phyloP scores from a whole-genome alignment of 2,888 invertebrate genomes.

The Allacma fusca region DNA sequence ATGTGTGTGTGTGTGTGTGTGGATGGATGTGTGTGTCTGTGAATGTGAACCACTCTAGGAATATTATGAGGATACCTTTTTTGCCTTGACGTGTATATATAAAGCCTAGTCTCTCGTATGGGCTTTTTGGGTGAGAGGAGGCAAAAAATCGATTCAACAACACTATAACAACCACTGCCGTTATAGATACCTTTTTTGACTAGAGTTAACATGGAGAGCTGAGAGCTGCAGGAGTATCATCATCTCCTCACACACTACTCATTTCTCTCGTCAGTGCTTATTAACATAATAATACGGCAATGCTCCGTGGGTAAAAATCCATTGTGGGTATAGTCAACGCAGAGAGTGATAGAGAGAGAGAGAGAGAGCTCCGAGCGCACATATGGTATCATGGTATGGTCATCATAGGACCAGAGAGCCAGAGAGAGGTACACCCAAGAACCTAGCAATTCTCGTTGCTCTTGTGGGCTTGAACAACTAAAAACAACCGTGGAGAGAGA shows the following conservation, averaged over 20 bases:
- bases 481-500: too few relatives aligned
- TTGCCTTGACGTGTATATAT: background rate
- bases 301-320: background rate
- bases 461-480: too few relatives aligned
- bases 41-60: background rate
- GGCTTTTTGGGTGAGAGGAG: background rate
- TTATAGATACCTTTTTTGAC: background rate
- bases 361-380: too few relatives aligned
- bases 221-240: background rate
- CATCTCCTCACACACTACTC: background rate
- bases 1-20: background rate
- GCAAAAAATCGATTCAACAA: constrained; percentile 31
- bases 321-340: background rate
- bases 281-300: constrained; percentile 16
- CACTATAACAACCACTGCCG: constrained; percentile 23
- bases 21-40: background rate
- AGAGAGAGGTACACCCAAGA: background rate
- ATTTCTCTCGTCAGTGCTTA: background rate
- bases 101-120: constrained; percentile 21
- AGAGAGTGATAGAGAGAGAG: background rate
- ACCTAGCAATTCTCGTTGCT: too few relatives aligned
- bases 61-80: background rate
- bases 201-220: background rate
- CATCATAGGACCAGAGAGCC: too few relatives aligned
- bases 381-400: too few relatives aligned